Base-by-base conservation (phyloP, 1,140 invertebrate genomes). In the Psix sp. region DNA sequence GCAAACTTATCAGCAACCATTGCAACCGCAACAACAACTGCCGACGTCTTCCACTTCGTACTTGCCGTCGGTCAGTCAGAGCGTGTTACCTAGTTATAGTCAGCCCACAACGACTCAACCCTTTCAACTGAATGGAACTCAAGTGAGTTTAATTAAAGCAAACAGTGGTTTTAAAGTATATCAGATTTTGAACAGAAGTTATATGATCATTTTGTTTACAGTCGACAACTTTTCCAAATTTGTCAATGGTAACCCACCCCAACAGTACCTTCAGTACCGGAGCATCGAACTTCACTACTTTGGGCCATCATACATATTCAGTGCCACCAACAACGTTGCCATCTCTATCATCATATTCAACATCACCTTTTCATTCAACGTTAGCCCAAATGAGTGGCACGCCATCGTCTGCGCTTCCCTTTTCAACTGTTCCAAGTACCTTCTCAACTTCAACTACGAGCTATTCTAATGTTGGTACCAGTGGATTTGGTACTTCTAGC, bases 1-100 rank as follows among this genome's bases (percentile, higher is more conserved):
- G 56, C 86, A 87, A 77, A 87, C 86, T 31, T 86, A 86, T 80
- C 86, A 87, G 43, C 85, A 85, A 48, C 83, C 82, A 43, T 65
- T 82, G 39, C 81, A 81, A 17, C 76, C 75, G 24, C 82, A 81
- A 38, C 82, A 79, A 63, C 80, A 80, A 31, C 78, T 77, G 68
- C 80, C 82, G 74, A 82, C 82, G 43, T 76, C 81, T 31, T 81
- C 85, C 21, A 80, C 83, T 40, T 80, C 82, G 63, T 87, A 84
- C 72, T 63, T 87, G 17, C 77, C 82, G 21, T 82, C 82, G 36
- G 78, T 76, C 14, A 84, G 77, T 72, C 85, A 87, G 68, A 84
- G 63, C 45, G 79, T 80, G 10, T 76, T 87, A 49, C 65, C 84
- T 38, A 84, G 83, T 76, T 86, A 87, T 35, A 84, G 80, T 52